Evolutionary conservation across 2,797 vertebrate genomes (phyloP).

Genomic region (Myioborus melanocephalus): DNA sequence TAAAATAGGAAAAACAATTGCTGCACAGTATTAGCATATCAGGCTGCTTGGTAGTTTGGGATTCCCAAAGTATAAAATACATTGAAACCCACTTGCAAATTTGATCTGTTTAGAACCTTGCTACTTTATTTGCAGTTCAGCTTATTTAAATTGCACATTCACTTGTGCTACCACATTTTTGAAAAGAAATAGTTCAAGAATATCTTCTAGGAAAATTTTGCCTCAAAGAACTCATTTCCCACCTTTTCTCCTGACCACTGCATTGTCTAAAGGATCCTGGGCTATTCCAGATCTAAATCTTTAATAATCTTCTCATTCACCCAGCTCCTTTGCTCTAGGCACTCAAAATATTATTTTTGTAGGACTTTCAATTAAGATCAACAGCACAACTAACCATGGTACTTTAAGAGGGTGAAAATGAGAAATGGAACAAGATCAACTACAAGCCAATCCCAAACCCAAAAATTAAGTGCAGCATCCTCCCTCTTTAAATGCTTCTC

Average conservation of each 20-base stretch:
- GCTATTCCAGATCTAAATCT: not conserved
- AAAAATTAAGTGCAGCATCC: not conserved
- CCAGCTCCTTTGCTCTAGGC: not conserved
- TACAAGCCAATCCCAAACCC: not conserved
- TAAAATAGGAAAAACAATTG: not conserved
- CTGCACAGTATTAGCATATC: not conserved
- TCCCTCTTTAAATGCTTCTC: not conserved
- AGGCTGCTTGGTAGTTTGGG: not conserved
- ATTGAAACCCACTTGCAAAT: not conserved
- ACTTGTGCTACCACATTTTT: not conserved
- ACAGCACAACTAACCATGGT: not conserved
- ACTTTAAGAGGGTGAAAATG: not conserved
- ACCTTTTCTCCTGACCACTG: not conserved
- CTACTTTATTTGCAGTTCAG: not conserved
- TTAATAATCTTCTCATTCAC: not conserved
- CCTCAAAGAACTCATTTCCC: not conserved
- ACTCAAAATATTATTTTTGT: not conserved
- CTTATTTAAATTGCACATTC: not conserved
- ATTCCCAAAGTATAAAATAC: not conserved
- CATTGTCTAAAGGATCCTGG: not conserved
- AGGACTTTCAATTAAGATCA: not conserved
- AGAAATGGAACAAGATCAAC: not conserved
- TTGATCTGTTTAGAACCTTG: not conserved
- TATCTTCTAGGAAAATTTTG: not conserved
- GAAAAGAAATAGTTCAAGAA: not conserved